A percentile compares a stretch with the other conserved stretches of the same genome.
phyloP scores from a whole-genome alignment of 64 coral and sea anemone genomes.

The Montipora cactus region DNA sequence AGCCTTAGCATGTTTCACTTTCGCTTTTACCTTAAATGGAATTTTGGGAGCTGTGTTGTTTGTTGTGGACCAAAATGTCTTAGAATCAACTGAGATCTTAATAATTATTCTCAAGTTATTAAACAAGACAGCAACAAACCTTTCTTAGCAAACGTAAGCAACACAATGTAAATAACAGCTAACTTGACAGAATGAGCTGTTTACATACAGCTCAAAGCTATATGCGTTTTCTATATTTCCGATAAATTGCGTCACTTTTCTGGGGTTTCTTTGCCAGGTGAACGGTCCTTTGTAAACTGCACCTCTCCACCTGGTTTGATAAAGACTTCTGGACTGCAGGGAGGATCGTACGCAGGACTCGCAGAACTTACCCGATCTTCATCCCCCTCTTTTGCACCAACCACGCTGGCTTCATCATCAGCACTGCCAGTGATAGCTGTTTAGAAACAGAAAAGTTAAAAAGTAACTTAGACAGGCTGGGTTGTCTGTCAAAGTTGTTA shows the following conservation, averaged over 20 bases:
- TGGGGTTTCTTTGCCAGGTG: slow-evolving; percentile 1
- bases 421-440: slow-evolving; percentile 35
- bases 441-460: neutral
- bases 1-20: too few relatives aligned
- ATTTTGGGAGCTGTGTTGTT: too few relatives aligned
- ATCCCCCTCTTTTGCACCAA: neutral
- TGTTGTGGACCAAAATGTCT: too few relatives aligned
- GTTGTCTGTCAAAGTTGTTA: too few relatives aligned
- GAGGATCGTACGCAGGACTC: slow-evolving; percentile 30
- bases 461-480: neutral
- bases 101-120: too few relatives aligned
- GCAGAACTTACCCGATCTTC: slow-evolving; percentile 57
- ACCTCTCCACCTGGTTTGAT: slow-evolving; percentile 40
- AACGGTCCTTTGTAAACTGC: slow-evolving; percentile 42
- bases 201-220: neutral
- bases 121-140: too few relatives aligned
- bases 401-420: neutral
- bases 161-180: too few relatives aligned
- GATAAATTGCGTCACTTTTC: neutral
- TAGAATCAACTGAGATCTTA: too few relatives aligned
- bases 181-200: too few relatives aligned
- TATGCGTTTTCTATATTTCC: neutral
- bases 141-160: too few relatives aligned
- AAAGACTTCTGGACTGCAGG: slow-evolving; percentile 32
- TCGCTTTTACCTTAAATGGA: too few relatives aligned